Conservation (phyloP, 1,140 invertebrate species). For the Drosophila sturtevanti region DNA sequence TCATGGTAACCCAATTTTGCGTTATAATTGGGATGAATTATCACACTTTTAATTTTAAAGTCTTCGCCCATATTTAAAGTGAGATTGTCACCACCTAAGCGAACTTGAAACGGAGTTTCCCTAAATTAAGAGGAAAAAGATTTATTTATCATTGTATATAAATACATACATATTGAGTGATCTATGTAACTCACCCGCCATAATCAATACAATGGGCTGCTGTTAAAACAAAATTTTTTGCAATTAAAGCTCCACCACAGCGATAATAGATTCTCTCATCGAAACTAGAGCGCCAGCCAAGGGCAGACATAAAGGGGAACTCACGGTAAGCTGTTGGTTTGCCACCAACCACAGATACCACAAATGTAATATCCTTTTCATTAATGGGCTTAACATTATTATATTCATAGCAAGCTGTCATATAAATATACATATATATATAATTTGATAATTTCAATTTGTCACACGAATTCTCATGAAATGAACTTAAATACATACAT, state of each 20-base stretch:
- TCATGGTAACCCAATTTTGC: constrained; percentile 60
- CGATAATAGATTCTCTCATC: constrained; percentile 57
- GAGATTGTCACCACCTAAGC: constrained; percentile 66
- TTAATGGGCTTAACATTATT: constrained; percentile 17
- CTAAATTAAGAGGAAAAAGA: constrained; percentile 21
- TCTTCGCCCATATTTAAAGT: constrained; percentile 48
- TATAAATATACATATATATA: background rate
- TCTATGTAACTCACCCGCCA: constrained; percentile 49
- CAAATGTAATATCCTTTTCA: constrained; percentile 25
- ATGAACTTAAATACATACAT: background rate
- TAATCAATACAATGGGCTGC: constrained; percentile 79
- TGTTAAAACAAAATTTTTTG: constrained; percentile 72
- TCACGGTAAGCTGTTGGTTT: constrained; percentile 77
- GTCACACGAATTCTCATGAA: background rate
- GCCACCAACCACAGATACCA: constrained; percentile 77
- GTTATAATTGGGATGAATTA: constrained; percentile 62
- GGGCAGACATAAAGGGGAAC: constrained; percentile 83
- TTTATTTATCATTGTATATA: no score
- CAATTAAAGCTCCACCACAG: constrained; percentile 78
- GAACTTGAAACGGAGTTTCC: constrained; percentile 57
- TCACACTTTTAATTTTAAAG: constrained; percentile 43
- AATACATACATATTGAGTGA: background rate
- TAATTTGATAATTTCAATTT: background rate
- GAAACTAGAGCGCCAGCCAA: constrained; percentile 71
- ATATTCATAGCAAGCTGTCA: constrained; percentile 41